These are phyloP conservation scores for Crepidodera aurea DNA, from an alignment of 2,888 invertebrate genomes.

Conservation along the genomic window DNA sequence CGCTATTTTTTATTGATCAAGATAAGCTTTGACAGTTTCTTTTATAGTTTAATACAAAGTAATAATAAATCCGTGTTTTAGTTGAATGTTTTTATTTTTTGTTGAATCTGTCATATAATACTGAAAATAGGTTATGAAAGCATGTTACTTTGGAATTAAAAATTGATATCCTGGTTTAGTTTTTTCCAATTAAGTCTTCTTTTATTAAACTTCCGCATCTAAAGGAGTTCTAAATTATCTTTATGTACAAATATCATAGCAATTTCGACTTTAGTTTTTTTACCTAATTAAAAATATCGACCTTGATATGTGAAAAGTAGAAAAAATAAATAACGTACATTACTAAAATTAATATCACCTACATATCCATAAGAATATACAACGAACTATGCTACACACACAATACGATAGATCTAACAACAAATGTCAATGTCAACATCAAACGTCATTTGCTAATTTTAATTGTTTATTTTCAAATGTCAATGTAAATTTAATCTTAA, in stretches of 20 bases:
- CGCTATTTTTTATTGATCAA: no score
- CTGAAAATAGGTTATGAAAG: no score
- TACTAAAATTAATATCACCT: slow-evolving; percentile 43
- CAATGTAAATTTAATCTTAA: neutral
- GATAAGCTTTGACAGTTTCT: no score
- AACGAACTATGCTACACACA: slow-evolving; percentile 20
- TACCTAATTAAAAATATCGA: slow-evolving; percentile 30
- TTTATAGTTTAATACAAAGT: no score
- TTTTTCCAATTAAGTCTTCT: no score
- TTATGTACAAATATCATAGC: slow-evolving; percentile 24
- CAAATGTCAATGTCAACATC: neutral
- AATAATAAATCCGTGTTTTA: no score
- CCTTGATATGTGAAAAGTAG: slow-evolving; percentile 47
- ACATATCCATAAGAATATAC: slow-evolving; percentile 24
- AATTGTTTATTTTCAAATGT: neutral
- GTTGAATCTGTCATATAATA: no score
- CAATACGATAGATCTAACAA: slow-evolving; percentile 19
- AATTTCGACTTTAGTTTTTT: neutral
- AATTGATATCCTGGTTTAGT: no score
- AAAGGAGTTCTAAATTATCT: neutral
- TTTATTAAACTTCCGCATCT: neutral
- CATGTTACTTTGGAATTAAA: no score
- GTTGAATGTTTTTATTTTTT: no score
- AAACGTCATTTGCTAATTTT: slow-evolving; percentile 5
- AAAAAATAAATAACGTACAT: slow-evolving; percentile 44